Conservation (phyloP, 35 echinoderm and acorn worm species). For the Chiridota heheva region DNA sequence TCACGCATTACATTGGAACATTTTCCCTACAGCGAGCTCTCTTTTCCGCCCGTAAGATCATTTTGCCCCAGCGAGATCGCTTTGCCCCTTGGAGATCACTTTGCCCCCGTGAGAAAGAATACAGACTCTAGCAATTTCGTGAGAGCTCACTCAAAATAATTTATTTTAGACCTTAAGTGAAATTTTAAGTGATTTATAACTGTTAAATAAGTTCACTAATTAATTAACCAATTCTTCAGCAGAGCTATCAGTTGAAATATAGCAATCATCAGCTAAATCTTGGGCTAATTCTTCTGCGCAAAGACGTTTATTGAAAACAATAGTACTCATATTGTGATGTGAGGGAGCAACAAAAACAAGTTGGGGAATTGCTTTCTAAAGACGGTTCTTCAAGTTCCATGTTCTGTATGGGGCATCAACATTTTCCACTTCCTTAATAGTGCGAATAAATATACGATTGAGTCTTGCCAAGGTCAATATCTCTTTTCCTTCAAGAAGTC, state of each 20-base stretch:
- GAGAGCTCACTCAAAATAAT: too few relatives aligned
- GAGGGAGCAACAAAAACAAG: background rate
- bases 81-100: too few relatives aligned
- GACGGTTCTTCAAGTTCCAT: background rate
- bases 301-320: background rate
- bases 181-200: too few relatives aligned
- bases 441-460: background rate
- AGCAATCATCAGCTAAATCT: background rate
- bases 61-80: too few relatives aligned
- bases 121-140: too few relatives aligned
- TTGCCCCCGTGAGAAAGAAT: too few relatives aligned
- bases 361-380: background rate
- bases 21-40: too few relatives aligned
- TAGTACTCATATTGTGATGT: conserved; percentile 1
- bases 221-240: too few relatives aligned
- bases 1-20: too few relatives aligned
- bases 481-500: conserved; percentile 1
- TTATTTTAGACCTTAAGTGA: too few relatives aligned
- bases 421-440: background rate
- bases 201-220: too few relatives aligned
- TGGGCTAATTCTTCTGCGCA: background rate
- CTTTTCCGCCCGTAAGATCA: too few relatives aligned
- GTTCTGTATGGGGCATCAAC: background rate
- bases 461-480: background rate
- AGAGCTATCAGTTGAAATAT: background rate